Conservation (phyloP, 2,113 vertebrate species). For the Electrona antarctica region DNA sequence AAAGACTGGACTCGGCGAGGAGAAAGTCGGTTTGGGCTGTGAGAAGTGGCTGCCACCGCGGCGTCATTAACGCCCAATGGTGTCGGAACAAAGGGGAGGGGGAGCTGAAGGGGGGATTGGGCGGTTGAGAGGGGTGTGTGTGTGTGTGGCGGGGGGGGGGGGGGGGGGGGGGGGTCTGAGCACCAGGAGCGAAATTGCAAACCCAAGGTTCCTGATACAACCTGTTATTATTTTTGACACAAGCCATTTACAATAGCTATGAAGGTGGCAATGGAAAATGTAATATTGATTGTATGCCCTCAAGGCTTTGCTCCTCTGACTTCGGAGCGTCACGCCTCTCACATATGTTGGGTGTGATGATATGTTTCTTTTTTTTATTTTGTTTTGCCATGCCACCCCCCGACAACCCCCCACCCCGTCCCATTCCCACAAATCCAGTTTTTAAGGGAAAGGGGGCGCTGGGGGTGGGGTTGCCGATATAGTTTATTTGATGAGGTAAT, state of each 20-base stretch:
- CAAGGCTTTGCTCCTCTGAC: conserved; percentile 79
- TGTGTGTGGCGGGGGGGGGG: conserved; percentile 21
- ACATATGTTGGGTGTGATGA: conserved; percentile 65
- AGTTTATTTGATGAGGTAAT: conserved; percentile 72
- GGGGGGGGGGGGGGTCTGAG: conserved; percentile 72
- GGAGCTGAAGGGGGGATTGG: not conserved
- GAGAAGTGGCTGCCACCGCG: conserved; percentile 68
- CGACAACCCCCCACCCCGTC: not conserved
- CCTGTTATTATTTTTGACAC: conserved; percentile 88
- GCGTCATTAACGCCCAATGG: conserved; percentile 74
- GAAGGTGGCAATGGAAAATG: conserved; percentile 86
- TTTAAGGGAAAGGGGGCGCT: conserved; percentile 34
- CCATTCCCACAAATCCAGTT: conserved; percentile 58
- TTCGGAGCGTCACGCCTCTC: conserved; percentile 73
- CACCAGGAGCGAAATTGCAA: conserved; percentile 81
- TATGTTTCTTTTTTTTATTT: conserved; percentile 60
- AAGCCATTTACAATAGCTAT: conserved; percentile 86
- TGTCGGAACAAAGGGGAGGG: conserved; percentile 35
- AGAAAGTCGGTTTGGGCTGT: conserved; percentile 51
- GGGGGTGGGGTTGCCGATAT: conserved; percentile 6
- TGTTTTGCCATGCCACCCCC: conserved; percentile 36
- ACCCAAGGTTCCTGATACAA: conserved; percentile 85
- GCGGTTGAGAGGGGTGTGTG: no score
- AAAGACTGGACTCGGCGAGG: conserved; percentile 48
- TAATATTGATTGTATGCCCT: conserved; percentile 86